A percentile compares a stretch with the other conserved stretches of the same genome.
Conservation (phyloP, 2,113 vertebrate species). For the Microcebus jonahi region DNA sequence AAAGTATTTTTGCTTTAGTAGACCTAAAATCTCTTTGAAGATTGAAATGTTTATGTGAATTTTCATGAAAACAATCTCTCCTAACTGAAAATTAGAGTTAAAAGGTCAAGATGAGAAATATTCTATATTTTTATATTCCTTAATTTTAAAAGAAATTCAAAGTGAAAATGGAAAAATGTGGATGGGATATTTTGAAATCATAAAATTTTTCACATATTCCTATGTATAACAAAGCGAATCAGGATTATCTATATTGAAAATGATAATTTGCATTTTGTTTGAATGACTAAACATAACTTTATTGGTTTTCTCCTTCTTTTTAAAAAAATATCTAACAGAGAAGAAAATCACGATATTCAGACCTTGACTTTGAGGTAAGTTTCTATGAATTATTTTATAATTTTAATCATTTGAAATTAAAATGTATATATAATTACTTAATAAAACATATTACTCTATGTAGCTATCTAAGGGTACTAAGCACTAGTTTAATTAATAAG, state of each 20-base stretch:
- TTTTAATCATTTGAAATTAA: slow-evolving; percentile 76
- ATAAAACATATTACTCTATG: neutral
- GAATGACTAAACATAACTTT: slow-evolving; percentile 81
- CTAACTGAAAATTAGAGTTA: slow-evolving; percentile 12
- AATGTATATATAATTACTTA: neutral
- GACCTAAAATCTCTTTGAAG: neutral
- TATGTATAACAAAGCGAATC: slow-evolving; percentile 41
- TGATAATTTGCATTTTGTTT: slow-evolving; percentile 61
- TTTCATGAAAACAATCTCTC: neutral
- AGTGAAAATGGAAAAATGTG: neutral
- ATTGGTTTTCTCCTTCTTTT: slow-evolving; percentile 83
- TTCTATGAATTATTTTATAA: slow-evolving; percentile 80
- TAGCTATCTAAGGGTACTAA: neutral
- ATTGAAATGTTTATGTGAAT: neutral
- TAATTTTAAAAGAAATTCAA: neutral
- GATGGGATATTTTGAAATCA: slow-evolving; percentile 17
- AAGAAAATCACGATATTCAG: slow-evolving; percentile 99
- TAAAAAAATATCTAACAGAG: slow-evolving; percentile 90
- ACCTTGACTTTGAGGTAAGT: slow-evolving; percentile 99
- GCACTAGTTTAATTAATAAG: neutral
- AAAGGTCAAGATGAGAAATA: neutral
- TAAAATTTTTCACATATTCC: slow-evolving; percentile 40
- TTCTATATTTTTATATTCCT: neutral
- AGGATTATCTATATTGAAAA: slow-evolving; percentile 70
- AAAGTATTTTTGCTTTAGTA: neutral